A percentile compares a stretch with the other conserved stretches of the same genome.
phyloP scores from a whole-genome alignment of 2,888 invertebrate species.

The Sphaerophoria taeniata region DNA sequence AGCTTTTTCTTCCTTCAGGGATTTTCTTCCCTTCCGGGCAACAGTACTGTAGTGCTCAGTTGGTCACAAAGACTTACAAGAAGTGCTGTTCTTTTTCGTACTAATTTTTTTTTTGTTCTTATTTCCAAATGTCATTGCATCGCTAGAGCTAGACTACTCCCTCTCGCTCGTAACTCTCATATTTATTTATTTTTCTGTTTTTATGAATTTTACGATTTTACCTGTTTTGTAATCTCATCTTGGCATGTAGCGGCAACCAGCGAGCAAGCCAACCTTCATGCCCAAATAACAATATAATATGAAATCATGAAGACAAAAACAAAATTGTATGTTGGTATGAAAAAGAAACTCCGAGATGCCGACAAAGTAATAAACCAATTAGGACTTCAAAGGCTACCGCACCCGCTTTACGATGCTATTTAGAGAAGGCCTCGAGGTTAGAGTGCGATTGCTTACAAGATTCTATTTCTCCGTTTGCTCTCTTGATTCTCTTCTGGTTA shows the following conservation, averaged over 20 bases:
- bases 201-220: slow-evolving; percentile 73
- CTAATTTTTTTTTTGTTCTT: slow-evolving; percentile 47
- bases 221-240: slow-evolving; percentile 73
- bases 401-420: slow-evolving; percentile 75
- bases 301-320: slow-evolving; percentile 16
- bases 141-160: background rate
- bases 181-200: slow-evolving; percentile 44
- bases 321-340: slow-evolving; percentile 51
- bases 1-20: too few relatives aligned
- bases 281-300: slow-evolving; percentile 48
- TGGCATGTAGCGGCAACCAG: slow-evolving; percentile 53
- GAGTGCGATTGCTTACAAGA: slow-evolving; percentile 53
- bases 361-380: slow-evolving; percentile 82
- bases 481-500: background rate
- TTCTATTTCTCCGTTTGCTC: slow-evolving; percentile 35
- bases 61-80: slow-evolving; percentile 70
- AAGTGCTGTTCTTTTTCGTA: slow-evolving; percentile 67
- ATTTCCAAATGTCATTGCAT: slow-evolving; percentile 49
- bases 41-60: slow-evolving; percentile 23
- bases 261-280: slow-evolving; percentile 69
- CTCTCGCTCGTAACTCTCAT: slow-evolving; percentile 19
- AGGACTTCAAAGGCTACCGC: slow-evolving; percentile 81
- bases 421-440: slow-evolving; percentile 63
- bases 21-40: too few relatives aligned
- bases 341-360: slow-evolving; percentile 79